phyloP scores from a whole-genome alignment of 1,140 invertebrate species.

The Heliconius hermathena region DNA sequence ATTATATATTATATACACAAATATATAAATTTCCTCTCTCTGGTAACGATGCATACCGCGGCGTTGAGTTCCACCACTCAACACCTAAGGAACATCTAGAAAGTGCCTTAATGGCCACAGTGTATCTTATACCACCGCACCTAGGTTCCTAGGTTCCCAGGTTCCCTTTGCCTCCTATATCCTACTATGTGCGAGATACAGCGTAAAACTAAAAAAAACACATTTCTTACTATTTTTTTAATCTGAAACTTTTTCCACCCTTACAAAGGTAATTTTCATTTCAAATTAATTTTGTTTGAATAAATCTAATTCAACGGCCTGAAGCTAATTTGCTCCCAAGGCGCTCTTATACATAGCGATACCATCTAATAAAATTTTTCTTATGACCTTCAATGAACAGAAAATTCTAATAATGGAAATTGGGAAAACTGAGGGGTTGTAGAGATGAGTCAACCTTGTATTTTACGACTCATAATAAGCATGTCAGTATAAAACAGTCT shows the following conservation, averaged over 20 bases:
- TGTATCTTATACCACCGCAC: no score
- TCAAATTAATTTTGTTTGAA: not conserved
- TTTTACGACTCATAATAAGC: not conserved
- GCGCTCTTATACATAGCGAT: not conserved
- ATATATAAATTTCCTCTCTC: no score
- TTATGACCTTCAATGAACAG: not conserved
- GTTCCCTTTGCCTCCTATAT: no score
- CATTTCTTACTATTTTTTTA: no score
- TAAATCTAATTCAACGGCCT: not conserved
- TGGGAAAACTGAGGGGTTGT: not conserved
- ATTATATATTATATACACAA: no score
- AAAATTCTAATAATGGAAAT: conserved; percentile 1
- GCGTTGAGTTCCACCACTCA: no score
- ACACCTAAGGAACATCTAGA: no score
- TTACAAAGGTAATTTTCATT: not conserved
- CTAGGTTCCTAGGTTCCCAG: no score
- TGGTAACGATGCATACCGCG: no score
- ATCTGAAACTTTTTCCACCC: not conserved
- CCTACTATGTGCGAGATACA: no score
- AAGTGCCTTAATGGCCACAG: no score
- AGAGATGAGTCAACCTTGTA: not conserved
- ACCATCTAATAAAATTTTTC: not conserved
- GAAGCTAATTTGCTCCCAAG: not conserved
- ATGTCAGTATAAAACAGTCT: not conserved
- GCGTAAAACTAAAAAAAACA: no score